Conservation (phyloP, 53 echinoderm and acorn worm genomes). For the Henricia sp. region DNA sequence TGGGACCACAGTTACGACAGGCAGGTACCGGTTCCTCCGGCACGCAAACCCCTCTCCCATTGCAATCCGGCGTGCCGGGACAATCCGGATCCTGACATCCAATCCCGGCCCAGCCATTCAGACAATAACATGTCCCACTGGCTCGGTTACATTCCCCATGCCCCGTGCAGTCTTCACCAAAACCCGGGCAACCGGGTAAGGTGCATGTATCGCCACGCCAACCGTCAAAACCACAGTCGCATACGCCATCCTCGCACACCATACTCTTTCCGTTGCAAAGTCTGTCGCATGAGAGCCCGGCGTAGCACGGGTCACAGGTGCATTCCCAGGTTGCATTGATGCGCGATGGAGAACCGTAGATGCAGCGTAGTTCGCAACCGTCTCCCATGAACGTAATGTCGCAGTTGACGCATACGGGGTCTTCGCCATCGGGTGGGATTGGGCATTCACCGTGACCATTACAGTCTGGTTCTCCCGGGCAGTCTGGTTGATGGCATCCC, state of each 20-base stretch:
- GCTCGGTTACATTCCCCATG: constrained; percentile 86
- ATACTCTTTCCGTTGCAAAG: constrained; percentile 71
- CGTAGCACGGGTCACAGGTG: constrained; percentile 79
- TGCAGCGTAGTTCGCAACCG: constrained; percentile 80
- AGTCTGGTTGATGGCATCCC: constrained; percentile 87
- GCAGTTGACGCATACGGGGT: constrained; percentile 76
- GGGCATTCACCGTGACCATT: constrained; percentile 76
- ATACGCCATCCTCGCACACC: constrained; percentile 60
- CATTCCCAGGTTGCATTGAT: constrained; percentile 86
- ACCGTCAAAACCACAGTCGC: constrained; percentile 85
- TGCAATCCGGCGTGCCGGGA: constrained; percentile 88
- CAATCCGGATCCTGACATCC: constrained; percentile 89
- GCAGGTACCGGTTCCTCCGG: constrained; percentile 69
- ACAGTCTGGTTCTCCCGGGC: constrained; percentile 88
- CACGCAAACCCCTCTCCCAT: constrained; percentile 71
- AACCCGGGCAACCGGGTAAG: constrained; percentile 75
- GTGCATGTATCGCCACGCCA: constrained; percentile 86
- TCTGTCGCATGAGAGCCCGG: constrained; percentile 71
- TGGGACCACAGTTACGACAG: constrained; percentile 66
- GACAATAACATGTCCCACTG: constrained; percentile 67
- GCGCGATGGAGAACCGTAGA: constrained; percentile 52
- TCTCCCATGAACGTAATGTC: constrained; percentile 80
- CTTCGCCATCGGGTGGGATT: constrained; percentile 66
- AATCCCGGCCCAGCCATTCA: constrained; percentile 80
- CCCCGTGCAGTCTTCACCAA: constrained; percentile 78